These are phyloP conservation scores for Pseudonaja textilis DNA, from an alignment of 2,113 vertebrate genomes.

Conservation along the genomic window DNA sequence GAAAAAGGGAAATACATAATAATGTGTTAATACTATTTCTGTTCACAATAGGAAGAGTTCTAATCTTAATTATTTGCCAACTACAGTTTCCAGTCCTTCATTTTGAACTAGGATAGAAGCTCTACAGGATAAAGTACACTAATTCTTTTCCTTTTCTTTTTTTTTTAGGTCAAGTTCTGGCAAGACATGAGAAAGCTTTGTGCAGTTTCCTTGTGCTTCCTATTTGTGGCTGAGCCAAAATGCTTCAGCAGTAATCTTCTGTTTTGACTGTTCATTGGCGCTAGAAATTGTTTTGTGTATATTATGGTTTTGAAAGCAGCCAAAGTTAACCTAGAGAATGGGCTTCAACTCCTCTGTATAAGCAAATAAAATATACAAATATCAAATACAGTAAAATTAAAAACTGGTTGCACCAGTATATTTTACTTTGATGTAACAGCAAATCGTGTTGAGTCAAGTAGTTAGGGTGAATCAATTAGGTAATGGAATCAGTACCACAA, in stretches of 20 bases:
- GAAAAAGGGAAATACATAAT: background rate
- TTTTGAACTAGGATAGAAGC: background rate
- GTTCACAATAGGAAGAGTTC: background rate
- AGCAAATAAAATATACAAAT: background rate
- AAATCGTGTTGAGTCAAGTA: background rate
- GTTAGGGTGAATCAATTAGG: background rate
- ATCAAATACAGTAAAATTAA: background rate
- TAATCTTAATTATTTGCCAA: background rate
- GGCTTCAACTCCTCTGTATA: background rate
- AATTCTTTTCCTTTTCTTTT: background rate
- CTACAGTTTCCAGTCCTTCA: background rate
- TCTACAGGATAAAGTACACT: background rate
- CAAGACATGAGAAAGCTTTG: background rate
- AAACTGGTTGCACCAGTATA: background rate
- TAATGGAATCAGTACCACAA: background rate
- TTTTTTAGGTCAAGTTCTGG: background rate
- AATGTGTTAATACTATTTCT: background rate
- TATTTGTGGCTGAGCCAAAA: constrained; percentile 13
- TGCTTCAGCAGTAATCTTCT: background rate
- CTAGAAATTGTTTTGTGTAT: background rate
- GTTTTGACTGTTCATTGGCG: background rate
- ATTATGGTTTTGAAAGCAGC: background rate
- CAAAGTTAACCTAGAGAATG: background rate
- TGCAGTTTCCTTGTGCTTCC: background rate
- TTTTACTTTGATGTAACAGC: background rate